A percentile compares a stretch with the other conserved stretches of the same genome.
Evolutionary conservation across 1,140 invertebrate species (phyloP).

Genomic region (Coboldia fuscipes): DNA sequence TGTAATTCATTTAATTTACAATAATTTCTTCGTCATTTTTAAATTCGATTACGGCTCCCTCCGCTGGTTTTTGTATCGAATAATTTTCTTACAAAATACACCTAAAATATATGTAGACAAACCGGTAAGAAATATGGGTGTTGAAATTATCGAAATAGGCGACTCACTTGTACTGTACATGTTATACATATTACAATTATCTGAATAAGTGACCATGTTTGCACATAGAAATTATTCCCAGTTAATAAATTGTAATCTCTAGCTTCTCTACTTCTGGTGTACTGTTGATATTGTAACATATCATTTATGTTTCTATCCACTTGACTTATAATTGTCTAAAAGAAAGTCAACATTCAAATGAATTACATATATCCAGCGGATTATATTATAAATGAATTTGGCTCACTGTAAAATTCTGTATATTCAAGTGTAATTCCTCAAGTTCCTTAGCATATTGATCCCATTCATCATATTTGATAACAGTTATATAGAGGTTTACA

Average conservation of each 20-base stretch:
- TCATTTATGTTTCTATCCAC: constrained; percentile 71
- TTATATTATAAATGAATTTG: not conserved
- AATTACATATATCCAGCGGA: not conserved
- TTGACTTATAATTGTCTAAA: constrained; percentile 43
- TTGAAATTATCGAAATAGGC: too few species aligned
- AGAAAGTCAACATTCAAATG: constrained; percentile 7
- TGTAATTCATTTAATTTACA: too few species aligned
- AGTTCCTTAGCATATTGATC: constrained; percentile 78
- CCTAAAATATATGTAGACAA: constrained; percentile 23
- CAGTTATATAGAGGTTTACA: constrained; percentile 82
- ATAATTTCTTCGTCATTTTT: too few species aligned
- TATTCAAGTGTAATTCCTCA: constrained; percentile 65
- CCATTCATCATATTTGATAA: constrained; percentile 88
- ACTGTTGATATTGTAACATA: constrained; percentile 63
- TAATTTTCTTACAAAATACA: constrained; percentile 72
- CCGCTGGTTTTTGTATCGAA: constrained; percentile 43
- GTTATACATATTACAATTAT: constrained; percentile 60
- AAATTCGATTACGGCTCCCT: constrained; percentile 15
- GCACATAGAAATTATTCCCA: constrained; percentile 69
- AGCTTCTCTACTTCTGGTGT: constrained; percentile 50
- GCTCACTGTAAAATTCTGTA: constrained; percentile 74
- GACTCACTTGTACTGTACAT: constrained; percentile 26
- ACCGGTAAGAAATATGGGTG: not conserved
- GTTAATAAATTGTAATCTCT: constrained; percentile 60
- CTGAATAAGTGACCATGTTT: constrained; percentile 69